These are phyloP conservation scores for Drosophila pseudoananassae DNA, from an alignment of 1,140 invertebrate species.

Conservation along the genomic window DNA sequence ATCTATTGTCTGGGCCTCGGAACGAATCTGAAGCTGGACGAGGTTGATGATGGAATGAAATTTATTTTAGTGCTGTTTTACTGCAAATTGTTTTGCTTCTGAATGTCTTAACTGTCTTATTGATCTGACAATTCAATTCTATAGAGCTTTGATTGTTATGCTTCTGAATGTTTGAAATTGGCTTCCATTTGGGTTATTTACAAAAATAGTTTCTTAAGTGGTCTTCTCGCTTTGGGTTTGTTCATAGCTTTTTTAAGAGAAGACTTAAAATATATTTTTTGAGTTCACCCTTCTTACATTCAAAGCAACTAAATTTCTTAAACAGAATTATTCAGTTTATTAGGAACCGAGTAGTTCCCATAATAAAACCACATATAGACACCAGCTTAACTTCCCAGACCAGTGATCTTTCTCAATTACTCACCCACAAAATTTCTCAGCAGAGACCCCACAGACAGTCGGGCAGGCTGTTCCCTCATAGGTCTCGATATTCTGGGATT, in stretches of 20 bases:
- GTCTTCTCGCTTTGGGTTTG: background rate
- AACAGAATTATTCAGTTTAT: background rate
- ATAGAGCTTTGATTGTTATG: slow-evolving; percentile 40
- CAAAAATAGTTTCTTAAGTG: slow-evolving; percentile 11
- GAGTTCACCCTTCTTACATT: background rate
- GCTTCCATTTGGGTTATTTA: slow-evolving; percentile 16
- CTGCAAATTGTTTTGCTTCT: slow-evolving; percentile 74
- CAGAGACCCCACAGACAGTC: slow-evolving; percentile 63
- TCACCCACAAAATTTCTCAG: slow-evolving; percentile 35
- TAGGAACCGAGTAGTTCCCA: background rate
- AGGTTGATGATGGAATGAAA: slow-evolving; percentile 17
- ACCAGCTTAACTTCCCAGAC: background rate
- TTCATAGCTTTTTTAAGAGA: background rate
- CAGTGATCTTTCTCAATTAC: slow-evolving; percentile 31
- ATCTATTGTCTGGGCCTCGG: slow-evolving; percentile 44
- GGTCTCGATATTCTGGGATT: slow-evolving; percentile 11
- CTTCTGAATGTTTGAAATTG: slow-evolving; percentile 49
- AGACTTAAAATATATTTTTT: background rate
- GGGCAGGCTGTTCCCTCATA: background rate
- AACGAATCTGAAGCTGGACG: background rate
- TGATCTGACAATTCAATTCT: slow-evolving; percentile 34
- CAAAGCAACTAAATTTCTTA: too few species aligned
- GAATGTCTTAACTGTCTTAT: slow-evolving; percentile 32
- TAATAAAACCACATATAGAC: background rate
- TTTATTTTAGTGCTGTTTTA: slow-evolving; percentile 60